Percentiles rank a stretch among this genome's conserved stretches.
Conservation (phyloP, 2,113 vertebrate genomes). For the Andinoacara biseriatus region DNA sequence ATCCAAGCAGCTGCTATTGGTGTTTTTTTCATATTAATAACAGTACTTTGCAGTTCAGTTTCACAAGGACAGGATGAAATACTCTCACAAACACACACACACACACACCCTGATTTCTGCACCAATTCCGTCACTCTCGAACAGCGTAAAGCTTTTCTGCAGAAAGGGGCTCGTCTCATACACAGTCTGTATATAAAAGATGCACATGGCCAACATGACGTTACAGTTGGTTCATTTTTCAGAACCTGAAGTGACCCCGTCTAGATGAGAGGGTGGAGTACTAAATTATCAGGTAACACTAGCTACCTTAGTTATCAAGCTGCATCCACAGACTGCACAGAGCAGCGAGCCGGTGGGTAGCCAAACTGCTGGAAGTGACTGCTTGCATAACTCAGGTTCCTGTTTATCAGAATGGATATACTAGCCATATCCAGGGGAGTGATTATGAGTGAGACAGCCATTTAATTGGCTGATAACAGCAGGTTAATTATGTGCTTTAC, state of each 20-base stretch:
- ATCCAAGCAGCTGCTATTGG: background rate
- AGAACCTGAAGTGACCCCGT: too few relatives aligned
- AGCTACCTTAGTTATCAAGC: background rate
- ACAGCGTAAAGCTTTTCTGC: too few relatives aligned
- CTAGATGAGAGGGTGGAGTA: too few relatives aligned
- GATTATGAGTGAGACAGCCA: background rate
- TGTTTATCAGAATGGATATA: background rate
- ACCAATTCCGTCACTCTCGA: too few relatives aligned
- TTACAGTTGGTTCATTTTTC: too few relatives aligned
- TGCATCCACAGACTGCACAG: background rate
- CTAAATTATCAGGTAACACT: background rate
- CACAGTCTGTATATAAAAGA: too few relatives aligned
- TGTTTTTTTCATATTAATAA: background rate
- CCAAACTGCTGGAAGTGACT: background rate
- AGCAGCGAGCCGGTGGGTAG: background rate
- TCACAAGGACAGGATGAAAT: background rate
- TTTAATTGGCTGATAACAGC: background rate
- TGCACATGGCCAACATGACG: too few relatives aligned
- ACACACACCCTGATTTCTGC: too few relatives aligned
- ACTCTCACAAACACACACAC: too few relatives aligned
- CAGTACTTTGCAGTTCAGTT: background rate
- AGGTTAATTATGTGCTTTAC: fast-evolving
- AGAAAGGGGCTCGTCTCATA: too few relatives aligned
- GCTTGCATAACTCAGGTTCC: background rate
- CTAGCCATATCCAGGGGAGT: background rate